Base-by-base conservation (phyloP, 2,113 vertebrate genomes). In the Tyrannus savana region DNA sequence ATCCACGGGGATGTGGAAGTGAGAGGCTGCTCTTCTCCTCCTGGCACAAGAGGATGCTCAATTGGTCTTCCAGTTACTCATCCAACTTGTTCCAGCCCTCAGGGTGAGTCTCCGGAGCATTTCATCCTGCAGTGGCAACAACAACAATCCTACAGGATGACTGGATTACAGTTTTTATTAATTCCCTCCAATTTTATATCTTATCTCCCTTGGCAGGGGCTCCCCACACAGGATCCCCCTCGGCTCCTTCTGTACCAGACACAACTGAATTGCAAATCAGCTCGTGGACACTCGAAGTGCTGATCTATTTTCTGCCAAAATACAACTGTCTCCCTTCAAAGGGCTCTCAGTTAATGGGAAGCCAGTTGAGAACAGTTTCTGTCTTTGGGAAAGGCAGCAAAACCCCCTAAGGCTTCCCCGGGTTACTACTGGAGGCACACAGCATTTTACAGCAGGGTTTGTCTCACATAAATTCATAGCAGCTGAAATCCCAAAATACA, bases 211-310 rank as follows among this genome's bases (percentile, higher is more conserved):
- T 21, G 3, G 25, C 0, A 14, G 31, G 8, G 3, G 25, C 12
- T 22, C 25, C 37, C 21, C 67, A 28, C 1, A 2, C 0, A 5
- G 14, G 31, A 59, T 0, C 7, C 18, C 27, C 37, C 44, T 12
- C 6, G 8, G 44, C 15, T 71, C 66, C 44, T 27, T 13, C 5
- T 47, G 5, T 12, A 39, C 8, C 5, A 2, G 16, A 33, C 46
- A 63, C 23, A 37, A 14, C 6, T 4, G 42, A 21, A 16, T 0
- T 19, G 39, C 23, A 10, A 7, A 4, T 1, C 6, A 1, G 4
- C 24, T 42, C 25, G 33, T 0, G 3, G 42, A 10, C 41, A 62
- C 49, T 13, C 49, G 28, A 73, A 85, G 18, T 4, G 9, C 12
- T 25, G 3, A 28, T 52, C 22, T 63, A 1, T 52, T 72, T 82